phyloP scores from a whole-genome alignment of 92 coral and sea anemone species.

The Paramuricea clavata region DNA sequence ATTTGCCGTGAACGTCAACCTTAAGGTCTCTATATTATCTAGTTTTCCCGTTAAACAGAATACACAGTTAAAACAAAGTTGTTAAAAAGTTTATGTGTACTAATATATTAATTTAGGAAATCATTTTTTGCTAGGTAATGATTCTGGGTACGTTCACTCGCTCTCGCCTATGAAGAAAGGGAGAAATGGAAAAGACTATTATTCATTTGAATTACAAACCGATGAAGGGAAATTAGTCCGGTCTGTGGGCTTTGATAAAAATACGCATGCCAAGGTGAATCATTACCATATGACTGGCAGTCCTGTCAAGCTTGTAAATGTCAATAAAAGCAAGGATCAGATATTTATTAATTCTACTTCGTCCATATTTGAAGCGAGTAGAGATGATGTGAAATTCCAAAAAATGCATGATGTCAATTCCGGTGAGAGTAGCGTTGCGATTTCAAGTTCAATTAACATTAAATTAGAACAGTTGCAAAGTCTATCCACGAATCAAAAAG shows the following conservation, averaged over 20 bases:
- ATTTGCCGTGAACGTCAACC: no score
- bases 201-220: constrained; percentile 50
- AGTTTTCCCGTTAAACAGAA: no score
- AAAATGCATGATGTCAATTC: constrained; percentile 31
- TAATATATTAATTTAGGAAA: no score
- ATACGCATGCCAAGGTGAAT: constrained; percentile 53
- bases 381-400: constrained; percentile 59
- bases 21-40: not conserved
- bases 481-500: constrained; percentile 51
- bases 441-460: constrained; percentile 45
- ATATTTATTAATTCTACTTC: not conserved
- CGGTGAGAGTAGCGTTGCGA: constrained; percentile 35
- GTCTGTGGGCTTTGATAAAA: constrained; percentile 62
- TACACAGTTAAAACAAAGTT: not conserved
- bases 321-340: constrained; percentile 23
- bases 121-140: constrained; percentile 53
- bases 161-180: constrained; percentile 60
- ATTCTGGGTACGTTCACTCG: constrained; percentile 62
- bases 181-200: constrained; percentile 59
- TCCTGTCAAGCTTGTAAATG: constrained; percentile 54
- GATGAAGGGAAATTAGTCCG: constrained; percentile 41
- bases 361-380: not conserved
- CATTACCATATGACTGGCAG: constrained; percentile 55
- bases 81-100: no score
- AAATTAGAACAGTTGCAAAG: constrained; percentile 25